These are phyloP conservation scores for Virgularia gustaviana DNA, from an alignment of 92 coral and sea anemone species.

Conservation along the genomic window DNA sequence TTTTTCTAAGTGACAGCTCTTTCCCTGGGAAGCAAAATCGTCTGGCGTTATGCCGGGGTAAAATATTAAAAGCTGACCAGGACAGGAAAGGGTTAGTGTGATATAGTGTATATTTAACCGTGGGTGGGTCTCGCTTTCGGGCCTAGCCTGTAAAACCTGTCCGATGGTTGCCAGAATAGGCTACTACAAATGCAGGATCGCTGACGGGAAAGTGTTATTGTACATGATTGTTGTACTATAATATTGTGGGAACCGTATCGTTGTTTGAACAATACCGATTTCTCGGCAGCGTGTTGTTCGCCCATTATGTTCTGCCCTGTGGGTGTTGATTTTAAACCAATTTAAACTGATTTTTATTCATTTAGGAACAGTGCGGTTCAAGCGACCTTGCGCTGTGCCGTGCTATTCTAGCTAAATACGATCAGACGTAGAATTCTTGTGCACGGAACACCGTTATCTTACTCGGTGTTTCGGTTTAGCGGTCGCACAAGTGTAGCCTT, in stretches of 20 bases:
- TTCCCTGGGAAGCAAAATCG: too few relatives aligned
- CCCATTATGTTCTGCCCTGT: background rate
- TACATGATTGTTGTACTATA: too few relatives aligned
- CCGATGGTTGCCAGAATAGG: too few relatives aligned
- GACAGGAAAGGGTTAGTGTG: too few relatives aligned
- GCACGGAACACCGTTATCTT: background rate
- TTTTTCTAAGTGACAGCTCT: background rate
- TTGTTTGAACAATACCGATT: background rate
- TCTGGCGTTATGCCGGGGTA: background rate
- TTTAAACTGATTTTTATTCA: background rate
- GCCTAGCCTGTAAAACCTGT: too few relatives aligned
- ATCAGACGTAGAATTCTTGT: background rate
- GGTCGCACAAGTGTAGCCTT: background rate
- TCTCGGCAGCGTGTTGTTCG: background rate
- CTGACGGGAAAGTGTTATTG: too few relatives aligned
- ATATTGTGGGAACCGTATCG: background rate
- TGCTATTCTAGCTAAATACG: background rate
- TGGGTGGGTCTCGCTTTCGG: too few relatives aligned
- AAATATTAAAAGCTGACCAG: background rate
- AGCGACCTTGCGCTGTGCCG: background rate
- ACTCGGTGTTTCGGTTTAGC: background rate
- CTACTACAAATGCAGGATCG: too few relatives aligned
- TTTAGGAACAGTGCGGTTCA: background rate
- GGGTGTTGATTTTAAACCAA: background rate
- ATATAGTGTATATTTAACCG: background rate